phyloP scores from a whole-genome alignment of 2,113 vertebrate species.

The Himantopus leucocephalus region DNA sequence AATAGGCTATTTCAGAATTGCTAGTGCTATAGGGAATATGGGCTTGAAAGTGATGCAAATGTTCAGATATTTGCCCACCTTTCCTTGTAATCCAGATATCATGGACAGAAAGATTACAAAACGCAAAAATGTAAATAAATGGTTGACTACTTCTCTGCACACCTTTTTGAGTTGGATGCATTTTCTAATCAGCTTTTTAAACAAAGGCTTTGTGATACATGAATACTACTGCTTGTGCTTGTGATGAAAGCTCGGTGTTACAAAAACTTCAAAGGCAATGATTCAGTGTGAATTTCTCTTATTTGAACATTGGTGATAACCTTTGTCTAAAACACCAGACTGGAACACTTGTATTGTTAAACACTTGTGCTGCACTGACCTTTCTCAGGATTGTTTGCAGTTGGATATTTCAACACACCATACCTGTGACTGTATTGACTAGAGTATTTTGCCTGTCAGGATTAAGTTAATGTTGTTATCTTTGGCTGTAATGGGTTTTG shows the following conservation, averaged over 20 bases:
- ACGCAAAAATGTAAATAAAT: constrained; percentile 13
- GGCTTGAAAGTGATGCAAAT: background rate
- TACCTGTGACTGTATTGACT: constrained; percentile 63
- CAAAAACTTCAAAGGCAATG: constrained; percentile 9
- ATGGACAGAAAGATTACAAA: background rate
- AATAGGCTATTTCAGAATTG: background rate
- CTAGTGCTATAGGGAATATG: background rate
- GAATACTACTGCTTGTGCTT: background rate
- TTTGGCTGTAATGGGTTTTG: constrained; percentile 75
- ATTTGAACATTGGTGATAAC: constrained; percentile 15
- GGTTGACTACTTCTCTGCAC: background rate
- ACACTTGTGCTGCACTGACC: constrained; percentile 19
- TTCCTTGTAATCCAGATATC: background rate
- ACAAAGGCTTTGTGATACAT: constrained; percentile 11
- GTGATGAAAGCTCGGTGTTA: background rate
- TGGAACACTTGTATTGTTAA: constrained; percentile 5
- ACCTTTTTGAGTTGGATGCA: background rate
- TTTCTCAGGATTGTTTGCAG: constrained; percentile 52
- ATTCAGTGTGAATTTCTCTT: constrained; percentile 13
- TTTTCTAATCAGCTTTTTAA: constrained; percentile 24
- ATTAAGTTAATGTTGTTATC: constrained; percentile 82
- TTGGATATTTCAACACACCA: constrained; percentile 49
- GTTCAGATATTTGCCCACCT: background rate
- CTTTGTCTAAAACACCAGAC: constrained; percentile 27
- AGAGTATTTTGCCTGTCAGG: constrained; percentile 61